These are phyloP conservation scores for Tamandua tetradactyla DNA, from an alignment of 2,797 vertebrate species.

Conservation along the genomic window DNA sequence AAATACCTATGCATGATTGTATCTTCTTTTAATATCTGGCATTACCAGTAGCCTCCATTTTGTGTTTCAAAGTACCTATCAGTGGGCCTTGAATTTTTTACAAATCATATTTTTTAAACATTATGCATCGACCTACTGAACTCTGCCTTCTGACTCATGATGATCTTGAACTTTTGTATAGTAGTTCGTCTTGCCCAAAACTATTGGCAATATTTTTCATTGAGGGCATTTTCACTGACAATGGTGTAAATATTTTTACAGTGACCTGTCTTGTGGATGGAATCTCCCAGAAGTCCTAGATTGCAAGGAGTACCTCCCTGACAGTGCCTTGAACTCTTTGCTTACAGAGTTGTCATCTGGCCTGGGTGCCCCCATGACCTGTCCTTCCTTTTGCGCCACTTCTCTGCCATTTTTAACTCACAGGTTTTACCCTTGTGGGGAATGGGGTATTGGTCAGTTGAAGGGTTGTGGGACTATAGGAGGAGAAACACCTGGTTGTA, in stretches of 20 bases:
- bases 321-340: not conserved
- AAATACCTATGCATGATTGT: not conserved
- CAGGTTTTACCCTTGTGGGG: not conserved
- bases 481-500: not conserved
- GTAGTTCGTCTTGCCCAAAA: not conserved
- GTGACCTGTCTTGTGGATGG: not conserved
- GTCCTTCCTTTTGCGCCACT: not conserved
- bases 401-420: conserved; percentile 12
- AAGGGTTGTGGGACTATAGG: not conserved
- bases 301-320: not conserved
- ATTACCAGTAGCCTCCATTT: not conserved
- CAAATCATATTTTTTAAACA: not conserved
- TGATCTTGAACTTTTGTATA: not conserved
- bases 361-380: not conserved
- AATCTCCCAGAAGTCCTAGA: not conserved
- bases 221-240: not conserved
- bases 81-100: conserved; percentile 35
- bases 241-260: not conserved
- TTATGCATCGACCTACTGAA: not conserved
- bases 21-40: not conserved
- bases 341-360: not conserved
- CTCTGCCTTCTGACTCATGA: not conserved
- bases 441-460: not conserved
- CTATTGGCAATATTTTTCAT: not conserved
- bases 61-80: not conserved